A percentile compares a stretch with the other conserved stretches of the same genome.
These are phyloP conservation scores for Asbolus verrucosus DNA, from an alignment of 1,140 invertebrate genomes.

Conservation along the genomic window DNA sequence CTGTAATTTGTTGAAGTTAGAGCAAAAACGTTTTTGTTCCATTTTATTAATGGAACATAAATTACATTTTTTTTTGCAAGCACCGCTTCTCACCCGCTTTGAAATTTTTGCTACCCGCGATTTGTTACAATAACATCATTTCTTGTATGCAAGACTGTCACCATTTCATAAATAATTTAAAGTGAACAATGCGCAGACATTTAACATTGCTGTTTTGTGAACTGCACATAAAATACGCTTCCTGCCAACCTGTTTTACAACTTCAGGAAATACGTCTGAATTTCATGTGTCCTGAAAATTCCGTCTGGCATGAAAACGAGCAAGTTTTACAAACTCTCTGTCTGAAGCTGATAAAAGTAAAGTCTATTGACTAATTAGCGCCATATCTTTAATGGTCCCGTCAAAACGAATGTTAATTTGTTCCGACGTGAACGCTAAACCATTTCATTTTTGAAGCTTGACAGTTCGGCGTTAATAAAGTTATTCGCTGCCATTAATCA, in stretches of 20 bases:
- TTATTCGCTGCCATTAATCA: constrained; percentile 10
- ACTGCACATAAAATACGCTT: neutral
- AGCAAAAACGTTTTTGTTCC: no score
- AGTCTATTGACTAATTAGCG: neutral
- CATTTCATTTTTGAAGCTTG: constrained; percentile 25
- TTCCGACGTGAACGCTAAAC: neutral
- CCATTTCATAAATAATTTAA: neutral
- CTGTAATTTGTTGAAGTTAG: no score
- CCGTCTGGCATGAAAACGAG: neutral
- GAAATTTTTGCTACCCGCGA: no score
- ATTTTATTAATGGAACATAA: no score
- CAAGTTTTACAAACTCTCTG: constrained; percentile 7
- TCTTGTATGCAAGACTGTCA: no score
- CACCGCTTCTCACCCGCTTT: no score
- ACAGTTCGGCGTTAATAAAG: constrained; percentile 1
- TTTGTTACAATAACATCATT: no score
- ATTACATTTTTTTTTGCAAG: no score
- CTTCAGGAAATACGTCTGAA: constrained; percentile 17
- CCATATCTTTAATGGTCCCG: neutral
- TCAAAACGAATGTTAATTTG: constrained; percentile 16
- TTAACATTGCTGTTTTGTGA: neutral
- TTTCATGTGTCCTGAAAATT: constrained; percentile 1
- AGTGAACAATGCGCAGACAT: neutral
- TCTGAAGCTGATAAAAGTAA: neutral
- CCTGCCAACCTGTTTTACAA: constrained; percentile 9